Evolutionary conservation across 2,797 vertebrate species (phyloP).

Genomic region (Paramormyrops hopkinsi): DNA sequence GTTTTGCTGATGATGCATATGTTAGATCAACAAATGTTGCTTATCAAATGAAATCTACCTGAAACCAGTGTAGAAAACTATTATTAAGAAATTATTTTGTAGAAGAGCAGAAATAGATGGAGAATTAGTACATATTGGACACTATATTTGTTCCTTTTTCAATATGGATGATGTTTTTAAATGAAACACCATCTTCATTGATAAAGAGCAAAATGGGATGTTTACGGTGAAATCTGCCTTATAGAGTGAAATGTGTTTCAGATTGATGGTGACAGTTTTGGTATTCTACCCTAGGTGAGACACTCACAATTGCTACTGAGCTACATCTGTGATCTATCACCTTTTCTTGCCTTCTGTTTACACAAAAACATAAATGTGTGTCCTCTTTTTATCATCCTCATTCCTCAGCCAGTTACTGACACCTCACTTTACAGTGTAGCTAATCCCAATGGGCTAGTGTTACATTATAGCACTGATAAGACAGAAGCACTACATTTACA

Average conservation of each 20-base stretch:
- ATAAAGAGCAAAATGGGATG: background rate
- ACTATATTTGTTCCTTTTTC: background rate
- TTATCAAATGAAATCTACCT: background rate
- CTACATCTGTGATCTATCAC: background rate
- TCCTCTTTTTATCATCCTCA: background rate
- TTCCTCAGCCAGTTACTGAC: conserved; percentile 2
- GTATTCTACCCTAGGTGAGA: background rate
- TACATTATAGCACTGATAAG: background rate
- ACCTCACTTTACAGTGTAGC: background rate
- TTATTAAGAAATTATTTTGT: background rate
- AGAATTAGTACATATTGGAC: background rate
- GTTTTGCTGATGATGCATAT: background rate
- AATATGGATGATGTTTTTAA: background rate
- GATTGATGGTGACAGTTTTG: background rate
- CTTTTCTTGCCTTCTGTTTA: background rate
- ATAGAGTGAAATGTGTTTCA: background rate
- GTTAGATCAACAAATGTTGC: background rate
- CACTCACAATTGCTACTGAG: background rate
- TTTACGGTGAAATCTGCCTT: background rate
- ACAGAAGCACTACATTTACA: background rate
- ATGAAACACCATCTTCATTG: background rate
- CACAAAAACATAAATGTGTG: background rate
- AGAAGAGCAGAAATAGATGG: background rate
- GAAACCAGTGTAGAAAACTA: background rate
- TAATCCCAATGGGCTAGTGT: background rate